Evolutionary conservation across 2,113 vertebrate species (phyloP).

Genomic region (Psephotus haematonotus): DNA sequence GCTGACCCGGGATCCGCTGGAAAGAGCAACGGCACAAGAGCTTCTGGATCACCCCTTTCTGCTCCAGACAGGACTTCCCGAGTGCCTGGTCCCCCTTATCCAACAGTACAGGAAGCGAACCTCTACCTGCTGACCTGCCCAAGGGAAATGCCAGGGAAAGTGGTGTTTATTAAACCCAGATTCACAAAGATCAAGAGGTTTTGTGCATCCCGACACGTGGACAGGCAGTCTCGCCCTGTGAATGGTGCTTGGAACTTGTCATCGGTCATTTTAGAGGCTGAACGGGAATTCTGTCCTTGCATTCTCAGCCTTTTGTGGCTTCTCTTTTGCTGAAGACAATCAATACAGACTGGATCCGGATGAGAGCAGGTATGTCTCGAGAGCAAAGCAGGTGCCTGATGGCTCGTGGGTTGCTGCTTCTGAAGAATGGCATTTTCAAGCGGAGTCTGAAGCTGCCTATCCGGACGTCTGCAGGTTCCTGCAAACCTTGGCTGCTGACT

Average conservation of each 20-base stretch:
- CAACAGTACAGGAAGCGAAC: slow-evolving; percentile 92
- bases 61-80: slow-evolving; percentile 92
- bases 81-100: slow-evolving; percentile 95
- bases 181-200: background rate
- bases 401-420: slow-evolving; percentile 8
- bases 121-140: slow-evolving; percentile 74
- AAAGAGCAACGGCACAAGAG: slow-evolving; percentile 91
- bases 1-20: slow-evolving; percentile 89
- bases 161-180: background rate
- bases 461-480: slow-evolving; percentile 44
- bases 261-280: slow-evolving; percentile 60
- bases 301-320: slow-evolving; percentile 9
- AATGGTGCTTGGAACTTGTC: slow-evolving; percentile 46
- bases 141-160: background rate
- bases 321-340: slow-evolving; percentile 74
- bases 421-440: background rate
- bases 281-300: slow-evolving; percentile 49
- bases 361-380: background rate
- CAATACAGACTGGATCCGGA: background rate
- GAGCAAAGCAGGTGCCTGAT: slow-evolving; percentile 1
- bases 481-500: slow-evolving; percentile 42
- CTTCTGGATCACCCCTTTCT: slow-evolving; percentile 96
- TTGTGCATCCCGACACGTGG: background rate
- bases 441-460: background rate
- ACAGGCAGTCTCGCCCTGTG: background rate